A percentile compares a stretch with the other conserved stretches of the same genome.
phyloP scores from a whole-genome alignment of 2,888 invertebrate genomes.

The Drosophila pegasa region DNA sequence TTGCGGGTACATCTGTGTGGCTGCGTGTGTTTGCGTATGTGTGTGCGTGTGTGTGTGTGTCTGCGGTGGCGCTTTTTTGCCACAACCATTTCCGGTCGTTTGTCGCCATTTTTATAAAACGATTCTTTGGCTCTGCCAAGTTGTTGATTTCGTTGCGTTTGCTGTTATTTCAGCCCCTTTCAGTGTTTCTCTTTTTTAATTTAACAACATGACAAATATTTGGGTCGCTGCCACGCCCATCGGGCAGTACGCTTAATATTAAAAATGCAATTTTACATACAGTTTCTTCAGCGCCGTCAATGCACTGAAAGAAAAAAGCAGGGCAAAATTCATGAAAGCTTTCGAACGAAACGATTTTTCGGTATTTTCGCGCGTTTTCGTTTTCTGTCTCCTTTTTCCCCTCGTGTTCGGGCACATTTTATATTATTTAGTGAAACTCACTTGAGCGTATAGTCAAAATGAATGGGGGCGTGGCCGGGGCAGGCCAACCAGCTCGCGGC shows the following conservation, averaged over 20 bases:
- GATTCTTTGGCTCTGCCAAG: conserved; percentile 53
- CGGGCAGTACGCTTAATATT: conserved; percentile 46
- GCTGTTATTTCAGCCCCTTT: background rate
- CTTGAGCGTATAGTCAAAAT: conserved; percentile 67
- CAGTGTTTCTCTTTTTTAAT: conserved; percentile 53
- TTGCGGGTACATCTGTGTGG: conserved; percentile 26
- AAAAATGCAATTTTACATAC: conserved; percentile 62
- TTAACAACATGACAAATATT: conserved; percentile 70
- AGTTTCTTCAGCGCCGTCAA: conserved; percentile 11
- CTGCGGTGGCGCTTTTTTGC: conserved; percentile 50
- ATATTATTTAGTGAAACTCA: conserved; percentile 67
- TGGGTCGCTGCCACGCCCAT: conserved; percentile 56
- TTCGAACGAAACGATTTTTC: conserved; percentile 42
- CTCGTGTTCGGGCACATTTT: conserved; percentile 37
- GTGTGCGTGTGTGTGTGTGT: conserved; percentile 25
- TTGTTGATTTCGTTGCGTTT: conserved; percentile 63
- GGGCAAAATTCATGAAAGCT: conserved; percentile 19
- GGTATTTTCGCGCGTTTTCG: conserved; percentile 18
- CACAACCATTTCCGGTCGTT: conserved; percentile 73
- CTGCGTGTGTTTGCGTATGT: conserved; percentile 29
- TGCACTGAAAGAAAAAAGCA: conserved; percentile 7
- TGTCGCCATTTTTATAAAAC: conserved; percentile 77
- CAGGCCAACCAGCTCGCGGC: conserved; percentile 19
- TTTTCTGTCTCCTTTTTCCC: conserved; percentile 5
- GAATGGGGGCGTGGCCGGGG: conserved; percentile 51